Conservation (phyloP, 2,888 invertebrate genomes). For the Caenorhabditis auriculariae region DNA sequence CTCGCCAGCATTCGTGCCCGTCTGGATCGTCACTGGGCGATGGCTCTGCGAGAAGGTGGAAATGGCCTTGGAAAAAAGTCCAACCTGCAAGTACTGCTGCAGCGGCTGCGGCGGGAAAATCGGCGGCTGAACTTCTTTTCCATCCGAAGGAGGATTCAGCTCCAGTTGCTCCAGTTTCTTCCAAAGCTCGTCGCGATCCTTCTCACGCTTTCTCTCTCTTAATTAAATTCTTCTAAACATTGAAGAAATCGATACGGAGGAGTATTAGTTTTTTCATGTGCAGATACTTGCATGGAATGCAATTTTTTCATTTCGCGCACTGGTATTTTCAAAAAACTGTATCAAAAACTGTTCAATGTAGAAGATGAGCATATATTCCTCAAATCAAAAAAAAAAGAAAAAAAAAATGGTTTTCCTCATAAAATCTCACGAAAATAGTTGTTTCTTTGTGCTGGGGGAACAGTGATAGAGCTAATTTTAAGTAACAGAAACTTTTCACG, state of each 20-base stretch:
- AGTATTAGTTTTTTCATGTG: not conserved
- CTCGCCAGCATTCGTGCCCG: constrained; percentile 11
- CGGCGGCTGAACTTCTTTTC: constrained; percentile 18
- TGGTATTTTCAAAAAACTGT: no score
- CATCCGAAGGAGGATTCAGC: constrained; percentile 29
- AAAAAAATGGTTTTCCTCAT: no score
- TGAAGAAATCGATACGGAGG: not conserved
- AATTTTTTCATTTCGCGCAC: not conserved
- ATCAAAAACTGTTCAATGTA: no score
- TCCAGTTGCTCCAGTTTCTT: constrained; percentile 65
- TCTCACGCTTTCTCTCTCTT: constrained; percentile 91
- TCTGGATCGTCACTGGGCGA: no score
- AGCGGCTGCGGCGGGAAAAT: constrained; percentile 18
- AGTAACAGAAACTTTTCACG: no score
- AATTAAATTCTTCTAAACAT: constrained; percentile 34
- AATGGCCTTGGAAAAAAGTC: not conserved
- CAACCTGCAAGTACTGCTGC: constrained; percentile 16
- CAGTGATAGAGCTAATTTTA: no score
- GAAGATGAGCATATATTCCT: no score
- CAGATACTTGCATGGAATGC: not conserved
- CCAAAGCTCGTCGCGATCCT: constrained; percentile 97
- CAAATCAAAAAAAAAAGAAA: no score
- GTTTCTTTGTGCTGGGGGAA: no score
- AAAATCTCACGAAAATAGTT: no score
- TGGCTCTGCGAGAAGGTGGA: no score